A percentile compares a stretch with the other conserved stretches of the same genome.
Conservation (phyloP, 1,140 invertebrate species). For the Drosophila biarmipes region DNA sequence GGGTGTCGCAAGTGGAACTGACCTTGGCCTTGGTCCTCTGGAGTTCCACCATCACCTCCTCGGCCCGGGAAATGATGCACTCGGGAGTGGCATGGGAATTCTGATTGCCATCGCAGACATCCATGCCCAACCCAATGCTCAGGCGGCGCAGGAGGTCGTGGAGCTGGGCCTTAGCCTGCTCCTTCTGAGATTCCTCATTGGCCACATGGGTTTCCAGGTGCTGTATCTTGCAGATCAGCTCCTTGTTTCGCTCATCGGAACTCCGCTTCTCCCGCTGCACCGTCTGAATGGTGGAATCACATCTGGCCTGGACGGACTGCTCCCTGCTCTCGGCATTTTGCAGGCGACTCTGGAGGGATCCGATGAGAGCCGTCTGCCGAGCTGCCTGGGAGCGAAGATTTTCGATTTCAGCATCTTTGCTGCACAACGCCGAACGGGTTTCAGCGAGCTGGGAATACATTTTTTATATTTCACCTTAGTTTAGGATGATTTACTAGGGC, state of each 20-base stretch:
- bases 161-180: slow-evolving; percentile 87
- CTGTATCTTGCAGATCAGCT: slow-evolving; percentile 90
- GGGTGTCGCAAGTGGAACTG: slow-evolving; percentile 77
- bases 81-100: slow-evolving; percentile 87
- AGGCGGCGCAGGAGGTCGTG: slow-evolving; percentile 89
- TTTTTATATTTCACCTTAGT: not conserved
- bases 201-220: slow-evolving; percentile 89
- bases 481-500: not conserved
- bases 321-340: slow-evolving; percentile 92
- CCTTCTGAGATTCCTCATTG: slow-evolving; percentile 89
- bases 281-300: slow-evolving; percentile 89
- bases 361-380: slow-evolving; percentile 91
- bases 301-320: slow-evolving; percentile 88
- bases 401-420: slow-evolving; percentile 76
- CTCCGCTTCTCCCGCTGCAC: slow-evolving; percentile 90
- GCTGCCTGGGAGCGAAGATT: slow-evolving; percentile 90
- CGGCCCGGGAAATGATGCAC: slow-evolving; percentile 88
- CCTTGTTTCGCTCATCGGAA: slow-evolving; percentile 90
- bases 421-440: slow-evolving; percentile 56
- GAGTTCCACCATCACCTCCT: slow-evolving; percentile 89
- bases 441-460: slow-evolving; percentile 57
- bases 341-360: slow-evolving; percentile 90
- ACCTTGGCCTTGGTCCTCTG: slow-evolving; percentile 86
- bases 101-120: slow-evolving; percentile 86
- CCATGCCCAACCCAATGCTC: slow-evolving; percentile 88